Conservation (phyloP, 2,888 invertebrate species). For the Polia nebulosa region DNA sequence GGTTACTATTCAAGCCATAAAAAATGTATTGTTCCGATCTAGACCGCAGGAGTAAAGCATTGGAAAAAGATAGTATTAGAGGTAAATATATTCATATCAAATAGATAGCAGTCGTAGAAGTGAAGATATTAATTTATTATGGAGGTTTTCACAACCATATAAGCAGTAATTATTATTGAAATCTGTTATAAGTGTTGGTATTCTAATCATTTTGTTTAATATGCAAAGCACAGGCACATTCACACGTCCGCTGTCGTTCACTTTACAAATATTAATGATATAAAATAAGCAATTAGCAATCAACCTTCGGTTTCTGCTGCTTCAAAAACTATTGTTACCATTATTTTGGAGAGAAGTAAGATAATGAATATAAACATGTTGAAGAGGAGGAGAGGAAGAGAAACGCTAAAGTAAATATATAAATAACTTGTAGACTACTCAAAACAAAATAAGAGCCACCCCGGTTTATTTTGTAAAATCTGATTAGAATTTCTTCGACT, state of each 20-base stretch:
- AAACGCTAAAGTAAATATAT: too few species aligned
- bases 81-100: too few species aligned
- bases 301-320: neutral
- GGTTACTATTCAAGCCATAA: too few species aligned
- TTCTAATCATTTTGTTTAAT: constrained; percentile 17
- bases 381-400: neutral
- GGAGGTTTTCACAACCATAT: constrained; percentile 35
- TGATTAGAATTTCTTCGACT: too few species aligned
- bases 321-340: neutral
- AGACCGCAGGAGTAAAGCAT: too few species aligned
- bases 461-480: too few species aligned
- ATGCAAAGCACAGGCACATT: constrained; percentile 17
- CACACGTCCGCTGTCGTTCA: constrained; percentile 14
- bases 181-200: constrained; percentile 2
- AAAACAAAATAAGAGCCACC: too few species aligned
- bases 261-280: constrained; percentile 40
- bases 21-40: too few species aligned
- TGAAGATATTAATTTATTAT: neutral
- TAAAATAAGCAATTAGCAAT: constrained; percentile 1
- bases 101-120: neutral
- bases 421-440: too few species aligned
- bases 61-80: too few species aligned
- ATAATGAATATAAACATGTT: neutral
- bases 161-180: constrained; percentile 19
- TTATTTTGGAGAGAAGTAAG: neutral